Conservation (phyloP, 2,797 vertebrate genomes). For the Halcyon chelicuti region DNA sequence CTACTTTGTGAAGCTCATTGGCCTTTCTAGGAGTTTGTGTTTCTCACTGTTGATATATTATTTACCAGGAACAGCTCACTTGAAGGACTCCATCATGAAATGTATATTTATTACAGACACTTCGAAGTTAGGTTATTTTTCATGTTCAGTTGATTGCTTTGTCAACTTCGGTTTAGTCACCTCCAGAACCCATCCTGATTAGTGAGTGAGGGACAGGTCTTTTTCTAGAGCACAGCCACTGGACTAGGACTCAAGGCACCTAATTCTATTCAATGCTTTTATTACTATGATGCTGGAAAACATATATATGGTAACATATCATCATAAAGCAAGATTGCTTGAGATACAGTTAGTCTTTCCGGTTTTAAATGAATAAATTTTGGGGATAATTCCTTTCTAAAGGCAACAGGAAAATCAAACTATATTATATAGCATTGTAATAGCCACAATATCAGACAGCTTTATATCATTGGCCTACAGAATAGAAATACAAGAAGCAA, state of each 20-base stretch:
- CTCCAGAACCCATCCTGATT: neutral
- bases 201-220: neutral
- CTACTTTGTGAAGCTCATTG: neutral
- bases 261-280: neutral
- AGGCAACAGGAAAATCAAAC: neutral
- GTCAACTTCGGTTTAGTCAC: neutral
- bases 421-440: neutral
- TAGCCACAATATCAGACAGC: rapidly evolving
- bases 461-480: neutral
- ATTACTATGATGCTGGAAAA: neutral
- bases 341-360: neutral
- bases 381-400: neutral
- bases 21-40: neutral
- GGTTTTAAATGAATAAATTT: neutral
- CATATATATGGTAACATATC: neutral
- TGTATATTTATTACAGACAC: neutral
- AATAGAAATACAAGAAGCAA: neutral
- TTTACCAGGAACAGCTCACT: neutral
- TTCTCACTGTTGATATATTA: constrained; percentile 8
- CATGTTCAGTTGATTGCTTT: neutral
- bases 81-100: neutral
- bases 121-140: constrained; percentile 11
- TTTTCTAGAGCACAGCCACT: neutral
- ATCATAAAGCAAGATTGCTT: neutral
- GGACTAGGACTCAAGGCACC: neutral